Percentiles rank a stretch among this genome's conserved stretches.
Conservation (phyloP, 2,888 invertebrate species). For the Trissoscelio sp. region DNA sequence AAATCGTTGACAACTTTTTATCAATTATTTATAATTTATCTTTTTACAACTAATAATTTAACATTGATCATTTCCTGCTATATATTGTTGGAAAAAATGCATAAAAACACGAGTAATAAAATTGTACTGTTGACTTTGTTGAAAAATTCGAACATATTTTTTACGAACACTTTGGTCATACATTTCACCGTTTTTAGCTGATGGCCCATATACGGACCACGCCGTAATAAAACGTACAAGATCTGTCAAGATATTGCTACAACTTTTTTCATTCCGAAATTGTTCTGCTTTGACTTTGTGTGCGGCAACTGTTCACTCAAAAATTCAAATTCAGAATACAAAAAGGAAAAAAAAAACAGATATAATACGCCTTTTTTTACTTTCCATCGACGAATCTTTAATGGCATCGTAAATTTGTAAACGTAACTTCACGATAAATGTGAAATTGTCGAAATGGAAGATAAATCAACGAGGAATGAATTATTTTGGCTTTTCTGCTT, state of each 20-base stretch:
- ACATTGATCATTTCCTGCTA: too few species aligned
- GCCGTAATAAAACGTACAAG: slow-evolving; percentile 5
- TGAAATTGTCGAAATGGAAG: slow-evolving; percentile 9
- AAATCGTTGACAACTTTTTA: too few species aligned
- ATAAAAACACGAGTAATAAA: slow-evolving; percentile 4
- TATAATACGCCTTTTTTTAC: slow-evolving; percentile 21
- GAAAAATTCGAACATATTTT: slow-evolving; percentile 27
- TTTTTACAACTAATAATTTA: too few species aligned
- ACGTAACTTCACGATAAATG: slow-evolving; percentile 12
- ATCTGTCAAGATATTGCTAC: slow-evolving; percentile 6
- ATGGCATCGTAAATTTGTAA: slow-evolving; percentile 42
- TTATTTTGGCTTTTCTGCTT: too few species aligned
- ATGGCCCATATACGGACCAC: slow-evolving; percentile 29
- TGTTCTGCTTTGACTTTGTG: background rate
- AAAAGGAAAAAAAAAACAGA: background rate
- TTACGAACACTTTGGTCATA: slow-evolving; percentile 36
- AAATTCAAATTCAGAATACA: slow-evolving; percentile 8
- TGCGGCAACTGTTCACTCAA: slow-evolving; percentile 15
- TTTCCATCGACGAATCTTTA: slow-evolving; percentile 19
- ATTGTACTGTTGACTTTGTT: slow-evolving; percentile 15
- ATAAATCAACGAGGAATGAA: too few species aligned
- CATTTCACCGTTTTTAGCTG: background rate
- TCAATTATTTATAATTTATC: too few species aligned
- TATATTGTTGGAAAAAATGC: too few species aligned
- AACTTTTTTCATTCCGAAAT: slow-evolving; percentile 21